Base-by-base conservation (phyloP, 2,888 invertebrate genomes). In the Endomychus coccineus region DNA sequence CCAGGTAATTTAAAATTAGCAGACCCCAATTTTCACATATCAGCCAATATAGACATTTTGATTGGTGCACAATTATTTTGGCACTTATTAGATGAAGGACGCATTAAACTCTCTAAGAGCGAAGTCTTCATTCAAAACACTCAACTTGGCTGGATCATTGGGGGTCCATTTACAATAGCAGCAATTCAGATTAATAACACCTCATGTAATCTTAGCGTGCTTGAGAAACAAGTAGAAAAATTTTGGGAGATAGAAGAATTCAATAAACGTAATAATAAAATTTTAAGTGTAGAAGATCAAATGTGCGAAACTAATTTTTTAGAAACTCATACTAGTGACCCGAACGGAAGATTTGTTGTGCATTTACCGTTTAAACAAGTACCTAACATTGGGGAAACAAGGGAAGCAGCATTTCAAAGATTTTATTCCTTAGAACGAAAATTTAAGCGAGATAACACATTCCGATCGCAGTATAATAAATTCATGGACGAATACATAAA, bases 401-500 rank as follows among this genome's bases (percentile, higher is more conserved):
- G 23, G 4, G 23, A 34, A 12, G 12, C 16, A 3, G 34, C 27
- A 9, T 25, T 34, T 2, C 24, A 34, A n/a, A 12, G 34, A 16
- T 34, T 34, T 25, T 22, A 11, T 13, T 5, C 19, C 11, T 15
- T 34, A 15, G 34, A 34, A 34, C 14, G 16, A 7, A 34, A 34
- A 15, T 7, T 24, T 2, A 6, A 9, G 11, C 14, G 3, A 5
- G 16, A 34, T 16, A 13, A 7, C 3, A 3, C 12, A 2, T 24
- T 23, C 23, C 7, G n/a, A 7, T 4, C 5, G 6, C n/a, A 24
- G 25, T 34, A 34, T 14, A n/a, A 14, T n/a, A 25, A 11, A 14
- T 34, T 34, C 11, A 34, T 34, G 25, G 10, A 6, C n/a, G 34
- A 34, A 2, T 34, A 34, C n/a, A n/a, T n/a, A n/a, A n/a, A n/a